These are phyloP conservation scores for Pantelozetes paolii DNA, from an alignment of 2,888 invertebrate genomes.

Conservation along the genomic window DNA sequence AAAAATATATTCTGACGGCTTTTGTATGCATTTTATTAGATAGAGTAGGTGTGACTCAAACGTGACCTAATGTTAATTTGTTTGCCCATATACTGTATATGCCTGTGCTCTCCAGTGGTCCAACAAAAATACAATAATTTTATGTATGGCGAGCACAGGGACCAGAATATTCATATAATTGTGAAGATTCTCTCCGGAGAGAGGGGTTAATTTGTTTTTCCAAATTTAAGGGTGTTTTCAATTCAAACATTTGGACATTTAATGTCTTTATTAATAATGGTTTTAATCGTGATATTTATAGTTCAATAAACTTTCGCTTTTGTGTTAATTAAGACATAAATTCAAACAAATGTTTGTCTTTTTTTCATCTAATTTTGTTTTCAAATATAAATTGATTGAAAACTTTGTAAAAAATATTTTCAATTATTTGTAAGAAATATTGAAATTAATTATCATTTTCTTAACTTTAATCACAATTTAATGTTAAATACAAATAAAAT, in stretches of 20 bases:
- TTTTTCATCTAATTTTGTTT: no score
- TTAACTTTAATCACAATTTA: background rate
- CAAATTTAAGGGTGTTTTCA: background rate
- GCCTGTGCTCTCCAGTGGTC: background rate
- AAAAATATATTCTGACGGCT: constrained; percentile 29
- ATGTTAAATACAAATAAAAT: no score
- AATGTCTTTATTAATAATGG: constrained; percentile 6
- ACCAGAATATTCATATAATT: background rate
- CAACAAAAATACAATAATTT: background rate
- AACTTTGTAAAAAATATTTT: no score
- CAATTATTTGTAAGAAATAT: no score
- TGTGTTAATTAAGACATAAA: background rate
- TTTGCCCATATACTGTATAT: background rate
- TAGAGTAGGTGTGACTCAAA: constrained; percentile 34
- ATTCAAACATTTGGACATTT: constrained; percentile 5
- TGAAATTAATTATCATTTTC: background rate
- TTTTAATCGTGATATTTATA: background rate
- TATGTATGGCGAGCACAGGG: background rate
- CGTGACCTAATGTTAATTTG: constrained; percentile 17
- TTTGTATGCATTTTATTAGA: constrained; percentile 26
- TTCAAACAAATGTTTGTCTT: no score
- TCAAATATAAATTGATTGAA: no score
- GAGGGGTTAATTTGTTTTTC: background rate
- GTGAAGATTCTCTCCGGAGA: background rate
- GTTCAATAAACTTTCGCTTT: background rate